Conservation (phyloP, 2,113 vertebrate species). For the Rhynchomys soricoides region DNA sequence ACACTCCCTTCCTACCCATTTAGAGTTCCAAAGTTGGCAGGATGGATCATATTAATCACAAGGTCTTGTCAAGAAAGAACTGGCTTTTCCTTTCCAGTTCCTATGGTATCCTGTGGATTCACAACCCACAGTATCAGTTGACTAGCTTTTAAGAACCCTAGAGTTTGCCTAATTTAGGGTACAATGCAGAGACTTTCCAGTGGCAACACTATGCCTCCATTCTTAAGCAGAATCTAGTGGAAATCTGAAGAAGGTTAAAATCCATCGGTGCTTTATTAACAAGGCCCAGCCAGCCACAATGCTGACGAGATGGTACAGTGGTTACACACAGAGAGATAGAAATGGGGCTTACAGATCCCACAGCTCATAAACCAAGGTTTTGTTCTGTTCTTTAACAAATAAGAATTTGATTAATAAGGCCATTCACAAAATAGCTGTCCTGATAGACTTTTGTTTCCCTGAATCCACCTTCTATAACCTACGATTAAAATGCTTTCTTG, state of each 20-base stretch:
- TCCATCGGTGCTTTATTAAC: neutral
- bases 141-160: neutral
- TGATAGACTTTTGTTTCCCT: neutral
- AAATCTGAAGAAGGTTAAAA: neutral
- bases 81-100: neutral
- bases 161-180: neutral
- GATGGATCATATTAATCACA: neutral
- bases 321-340: neutral
- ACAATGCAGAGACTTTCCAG: neutral
- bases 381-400: constrained; percentile 1
- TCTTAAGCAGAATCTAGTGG: neutral
- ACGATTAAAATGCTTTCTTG: neutral
- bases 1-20: neutral
- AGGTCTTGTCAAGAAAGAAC: constrained; percentile 33
- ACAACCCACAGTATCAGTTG: neutral
- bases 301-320: neutral
- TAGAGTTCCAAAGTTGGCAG: neutral
- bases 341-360: neutral
- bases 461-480: neutral
- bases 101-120: neutral
- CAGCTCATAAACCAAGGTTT: neutral
- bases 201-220: neutral
- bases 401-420: neutral
- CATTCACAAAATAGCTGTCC: neutral
- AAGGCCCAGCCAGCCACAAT: neutral